Evolutionary conservation across 2,888 invertebrate species (phyloP).

Genomic region (Drosophila histrio): DNA sequence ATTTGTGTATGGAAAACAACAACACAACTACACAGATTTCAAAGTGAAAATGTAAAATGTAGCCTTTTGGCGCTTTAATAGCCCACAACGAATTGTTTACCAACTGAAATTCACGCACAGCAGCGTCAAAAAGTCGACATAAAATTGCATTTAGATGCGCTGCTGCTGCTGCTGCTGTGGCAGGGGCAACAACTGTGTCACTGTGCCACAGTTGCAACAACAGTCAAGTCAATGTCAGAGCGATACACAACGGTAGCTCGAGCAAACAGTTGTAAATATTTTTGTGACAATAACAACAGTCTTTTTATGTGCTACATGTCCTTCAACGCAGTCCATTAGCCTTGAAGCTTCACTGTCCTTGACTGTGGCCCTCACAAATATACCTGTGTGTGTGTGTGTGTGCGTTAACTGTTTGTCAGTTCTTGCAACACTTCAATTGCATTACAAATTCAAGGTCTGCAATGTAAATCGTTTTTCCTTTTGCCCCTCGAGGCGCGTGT

Average conservation of each 20-base stretch:
- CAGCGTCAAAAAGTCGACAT: slow-evolving; percentile 50
- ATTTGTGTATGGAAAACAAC: slow-evolving; percentile 49
- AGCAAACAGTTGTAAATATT: slow-evolving; percentile 64
- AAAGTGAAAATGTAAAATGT: slow-evolving; percentile 21
- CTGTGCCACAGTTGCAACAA: slow-evolving; percentile 6
- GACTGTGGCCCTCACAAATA: slow-evolving; percentile 31
- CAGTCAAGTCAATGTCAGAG: slow-evolving; percentile 52
- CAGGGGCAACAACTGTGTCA: slow-evolving; percentile 9
- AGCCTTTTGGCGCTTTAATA: slow-evolving; percentile 63
- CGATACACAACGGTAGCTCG: slow-evolving; percentile 54
- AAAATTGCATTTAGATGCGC: slow-evolving; percentile 73
- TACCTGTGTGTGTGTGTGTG: not conserved
- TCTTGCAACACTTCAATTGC: slow-evolving; percentile 45
- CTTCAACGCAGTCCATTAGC: slow-evolving; percentile 45
- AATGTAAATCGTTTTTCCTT: slow-evolving; percentile 19
- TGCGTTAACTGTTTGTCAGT: slow-evolving; percentile 61
- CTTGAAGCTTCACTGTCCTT: slow-evolving; percentile 64
- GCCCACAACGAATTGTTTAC: slow-evolving; percentile 72
- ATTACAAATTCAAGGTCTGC: slow-evolving; percentile 59
- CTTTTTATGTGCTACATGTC: slow-evolving; percentile 61
- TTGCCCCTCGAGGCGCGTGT: slow-evolving; percentile 49
- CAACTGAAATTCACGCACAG: slow-evolving; percentile 65
- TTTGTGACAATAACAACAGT: slow-evolving; percentile 36
- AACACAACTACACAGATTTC: slow-evolving; percentile 5
- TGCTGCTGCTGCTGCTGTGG: slow-evolving; percentile 33